These are phyloP conservation scores for Nymphalis polychloros DNA, from an alignment of 2,888 invertebrate genomes.

Conservation along the genomic window DNA sequence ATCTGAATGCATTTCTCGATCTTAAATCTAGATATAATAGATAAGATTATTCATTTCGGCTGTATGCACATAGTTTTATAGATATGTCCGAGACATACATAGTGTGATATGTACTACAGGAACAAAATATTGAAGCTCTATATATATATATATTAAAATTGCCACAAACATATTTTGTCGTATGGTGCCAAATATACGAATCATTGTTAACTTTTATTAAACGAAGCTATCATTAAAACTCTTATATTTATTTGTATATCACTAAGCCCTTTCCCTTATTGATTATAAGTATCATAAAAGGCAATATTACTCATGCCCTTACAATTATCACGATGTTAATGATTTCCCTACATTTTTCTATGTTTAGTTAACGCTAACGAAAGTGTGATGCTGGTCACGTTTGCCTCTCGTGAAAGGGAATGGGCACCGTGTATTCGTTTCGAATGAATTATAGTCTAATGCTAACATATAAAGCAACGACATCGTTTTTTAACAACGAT, in stretches of 20 bases:
- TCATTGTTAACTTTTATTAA: no score
- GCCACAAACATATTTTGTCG: no score
- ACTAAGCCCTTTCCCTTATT: constrained; percentile 14
- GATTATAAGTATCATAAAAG: constrained; percentile 7
- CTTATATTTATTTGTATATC: constrained; percentile 8
- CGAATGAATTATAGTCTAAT: constrained; percentile 12
- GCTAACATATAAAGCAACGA: constrained; percentile 10
- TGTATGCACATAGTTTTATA: no score
- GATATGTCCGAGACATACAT: no score
- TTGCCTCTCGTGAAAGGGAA: constrained; percentile 23
- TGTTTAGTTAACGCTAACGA: not conserved
- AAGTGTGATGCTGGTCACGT: constrained; percentile 27
- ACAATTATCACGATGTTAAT: constrained; percentile 4
- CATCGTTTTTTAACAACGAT: not conserved
- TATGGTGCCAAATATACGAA: no score
- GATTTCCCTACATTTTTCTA: not conserved
- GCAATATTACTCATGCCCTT: constrained; percentile 15
- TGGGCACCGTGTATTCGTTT: constrained; percentile 11
- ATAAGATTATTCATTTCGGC: no score
- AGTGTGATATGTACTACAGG: no score
- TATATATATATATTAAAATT: no score
- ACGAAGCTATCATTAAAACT: no score
- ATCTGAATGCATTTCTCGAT: no score
- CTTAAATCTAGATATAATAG: no score
- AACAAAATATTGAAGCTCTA: no score